phyloP scores from a whole-genome alignment of 2,797 vertebrate genomes.

The Galagoides demidoff region DNA sequence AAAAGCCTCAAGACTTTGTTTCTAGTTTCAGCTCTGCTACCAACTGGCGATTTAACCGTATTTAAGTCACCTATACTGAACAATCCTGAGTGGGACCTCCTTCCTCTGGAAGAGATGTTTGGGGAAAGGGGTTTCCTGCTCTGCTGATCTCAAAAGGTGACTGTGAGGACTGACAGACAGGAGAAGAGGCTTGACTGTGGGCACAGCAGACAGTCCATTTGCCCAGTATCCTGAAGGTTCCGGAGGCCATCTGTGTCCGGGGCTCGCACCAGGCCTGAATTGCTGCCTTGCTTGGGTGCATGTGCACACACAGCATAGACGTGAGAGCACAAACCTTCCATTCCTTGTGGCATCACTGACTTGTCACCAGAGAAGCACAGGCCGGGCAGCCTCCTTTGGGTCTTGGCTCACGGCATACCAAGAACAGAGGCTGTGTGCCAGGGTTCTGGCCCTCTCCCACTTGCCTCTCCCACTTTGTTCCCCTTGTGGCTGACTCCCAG shows the following conservation, averaged over 20 bases:
- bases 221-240: background rate
- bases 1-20: background rate
- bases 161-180: background rate
- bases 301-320: fast-evolving
- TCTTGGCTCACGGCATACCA: background rate
- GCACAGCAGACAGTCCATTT: too few relatives aligned
- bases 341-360: background rate
- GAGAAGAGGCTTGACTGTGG: background rate
- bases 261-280: fast-evolving
- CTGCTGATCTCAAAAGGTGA: background rate
- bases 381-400: background rate
- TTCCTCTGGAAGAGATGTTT: background rate
- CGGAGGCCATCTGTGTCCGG: background rate
- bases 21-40: background rate
- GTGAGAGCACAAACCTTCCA: fast-evolving
- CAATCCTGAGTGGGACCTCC: background rate
- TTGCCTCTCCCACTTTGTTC: background rate
- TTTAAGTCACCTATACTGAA: fast-evolving
- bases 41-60: fast-evolving
- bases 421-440: background rate
- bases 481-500: background rate
- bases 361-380: fast-evolving
- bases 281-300: fast-evolving
- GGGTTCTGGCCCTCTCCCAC: background rate
- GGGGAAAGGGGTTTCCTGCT: background rate